A percentile compares a stretch with the other conserved stretches of the same genome.
Conservation (phyloP, 2,113 vertebrate genomes). For the Oxyruncus cristatus region DNA sequence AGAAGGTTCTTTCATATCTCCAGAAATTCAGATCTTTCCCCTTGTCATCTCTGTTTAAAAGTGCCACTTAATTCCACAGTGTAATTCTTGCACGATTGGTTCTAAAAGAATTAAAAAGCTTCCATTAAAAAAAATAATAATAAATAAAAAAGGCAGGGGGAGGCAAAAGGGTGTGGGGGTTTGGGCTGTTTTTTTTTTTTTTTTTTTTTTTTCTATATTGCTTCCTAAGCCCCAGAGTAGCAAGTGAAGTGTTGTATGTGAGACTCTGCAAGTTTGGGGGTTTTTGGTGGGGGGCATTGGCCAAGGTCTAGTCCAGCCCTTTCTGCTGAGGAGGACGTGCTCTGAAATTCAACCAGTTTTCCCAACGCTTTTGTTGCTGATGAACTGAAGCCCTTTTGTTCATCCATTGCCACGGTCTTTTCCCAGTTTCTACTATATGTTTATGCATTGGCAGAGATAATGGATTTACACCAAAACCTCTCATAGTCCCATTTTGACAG, state of each 20-base stretch:
- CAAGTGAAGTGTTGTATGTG: constrained; percentile 84
- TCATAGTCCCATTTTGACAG: constrained; percentile 82
- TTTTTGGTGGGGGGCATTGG: constrained; percentile 36
- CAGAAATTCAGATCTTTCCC: constrained; percentile 60
- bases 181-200: constrained; percentile 64
- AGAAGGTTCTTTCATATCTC: constrained; percentile 45
- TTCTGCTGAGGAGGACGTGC: constrained; percentile 88
- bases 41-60: constrained; percentile 79
- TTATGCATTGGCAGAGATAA: constrained; percentile 82
- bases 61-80: constrained; percentile 80
- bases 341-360: constrained; percentile 94
- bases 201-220: constrained; percentile 77
- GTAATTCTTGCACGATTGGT: constrained; percentile 79
- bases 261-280: constrained; percentile 81
- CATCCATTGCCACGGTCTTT: constrained; percentile 83
- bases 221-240: constrained; percentile 82
- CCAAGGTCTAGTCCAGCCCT: constrained; percentile 85
- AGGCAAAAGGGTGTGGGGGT: not conserved
- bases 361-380: constrained; percentile 91
- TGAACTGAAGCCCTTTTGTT: constrained; percentile 92
- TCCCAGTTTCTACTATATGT: constrained; percentile 78
- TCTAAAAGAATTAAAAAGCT: constrained; percentile 79
- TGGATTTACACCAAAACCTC: constrained; percentile 87
- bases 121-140: constrained; percentile 67
- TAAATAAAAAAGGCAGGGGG: not conserved